phyloP scores from a whole-genome alignment of 1,140 invertebrate genomes.

The Aphis craccivora region DNA sequence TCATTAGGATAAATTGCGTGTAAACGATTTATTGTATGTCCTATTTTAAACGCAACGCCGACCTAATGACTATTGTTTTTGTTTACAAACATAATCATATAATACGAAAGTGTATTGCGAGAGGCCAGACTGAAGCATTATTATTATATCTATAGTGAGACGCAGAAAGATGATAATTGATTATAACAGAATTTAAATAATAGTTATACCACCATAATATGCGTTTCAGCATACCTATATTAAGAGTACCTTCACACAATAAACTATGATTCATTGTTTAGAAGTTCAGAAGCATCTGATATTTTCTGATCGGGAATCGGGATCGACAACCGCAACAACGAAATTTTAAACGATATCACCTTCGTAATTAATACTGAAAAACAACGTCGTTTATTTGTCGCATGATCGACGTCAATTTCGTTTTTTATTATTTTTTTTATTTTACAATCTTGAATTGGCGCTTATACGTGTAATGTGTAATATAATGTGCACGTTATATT shows the following conservation, averaged over 20 bases:
- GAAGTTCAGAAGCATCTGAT: not conserved
- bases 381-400: not conserved
- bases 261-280: not conserved
- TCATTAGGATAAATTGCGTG: not conserved
- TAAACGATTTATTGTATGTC: not conserved
- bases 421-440: too few species aligned
- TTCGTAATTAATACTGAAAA: not conserved
- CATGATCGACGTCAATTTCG: not conserved
- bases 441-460: not conserved
- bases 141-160: not conserved
- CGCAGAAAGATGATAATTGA: not conserved
- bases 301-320: not conserved
- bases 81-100: conserved; percentile 1
- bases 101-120: not conserved
- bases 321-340: too few species aligned
- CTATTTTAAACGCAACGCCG: not conserved
- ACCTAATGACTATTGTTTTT: conserved; percentile 9
- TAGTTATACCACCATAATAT: not conserved
- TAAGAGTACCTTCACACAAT: too few species aligned
- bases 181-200: not conserved
- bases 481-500: not conserved
- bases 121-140: not conserved
- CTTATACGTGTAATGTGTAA: not conserved
- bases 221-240: too few species aligned
- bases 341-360: not conserved